Percentiles rank a stretch among this genome's conserved stretches.
Evolutionary conservation across 2,113 vertebrate species (phyloP).

Genomic region (cat (Felis catus)): F.catus_Fca126_mat1.0 CM031416.1:124116001-124116500

Average conservation of each 20-base stretch:
- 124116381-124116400: not conserved
- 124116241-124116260: not conserved
- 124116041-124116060: not conserved
- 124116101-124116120: not conserved
- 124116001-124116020: not conserved
- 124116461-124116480: not conserved
- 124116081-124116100: not conserved
- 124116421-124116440: no score
- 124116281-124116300: not conserved
- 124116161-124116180: not conserved
- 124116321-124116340: not conserved
- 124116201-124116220: not conserved
- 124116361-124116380: not conserved
- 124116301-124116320: not conserved
- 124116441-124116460: no score
- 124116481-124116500: not conserved
- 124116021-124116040: not conserved
- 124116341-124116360: not conserved
- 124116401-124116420: not conserved
- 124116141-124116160: not conserved
- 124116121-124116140: not conserved
- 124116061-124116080: not conserved
- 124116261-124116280: slow-evolving; percentile 19
- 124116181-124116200: slow-evolving; percentile 7
- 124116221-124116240: not conserved